Evolutionary conservation across 2,888 invertebrate species (phyloP).

Genomic region (Parelbella ahira): DNA sequence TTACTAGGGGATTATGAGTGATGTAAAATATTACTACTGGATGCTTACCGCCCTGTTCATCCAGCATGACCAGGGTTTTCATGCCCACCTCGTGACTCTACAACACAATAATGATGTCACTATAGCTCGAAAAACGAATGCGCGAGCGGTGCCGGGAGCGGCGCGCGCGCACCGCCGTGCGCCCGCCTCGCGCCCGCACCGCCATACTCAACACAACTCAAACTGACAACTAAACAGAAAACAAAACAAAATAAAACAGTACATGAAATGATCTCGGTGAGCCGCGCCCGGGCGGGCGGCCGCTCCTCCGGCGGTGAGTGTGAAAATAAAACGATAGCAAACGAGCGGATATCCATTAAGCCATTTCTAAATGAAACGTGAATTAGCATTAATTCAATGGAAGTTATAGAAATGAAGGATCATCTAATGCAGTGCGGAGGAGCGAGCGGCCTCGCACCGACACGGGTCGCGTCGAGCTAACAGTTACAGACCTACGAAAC

Average conservation of each 20-base stretch:
- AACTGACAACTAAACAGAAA: slow-evolving; percentile 68
- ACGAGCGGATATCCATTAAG: slow-evolving; percentile 74
- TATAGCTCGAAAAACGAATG: slow-evolving; percentile 77
- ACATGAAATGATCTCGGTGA: slow-evolving; percentile 55
- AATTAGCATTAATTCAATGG: slow-evolving; percentile 62
- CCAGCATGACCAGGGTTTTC: slow-evolving; percentile 99
- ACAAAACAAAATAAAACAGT: no score
- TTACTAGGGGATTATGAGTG: slow-evolving; percentile 73
- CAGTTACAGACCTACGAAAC: slow-evolving; percentile 69
- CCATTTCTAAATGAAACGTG: slow-evolving; percentile 77
- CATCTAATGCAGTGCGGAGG: slow-evolving; percentile 69
- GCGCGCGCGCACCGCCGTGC: slow-evolving; percentile 41
- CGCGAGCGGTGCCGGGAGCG: slow-evolving; percentile 57
- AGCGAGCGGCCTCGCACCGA: slow-evolving; percentile 61
- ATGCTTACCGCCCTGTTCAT: slow-evolving; percentile 99
- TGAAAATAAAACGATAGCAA: slow-evolving; percentile 63
- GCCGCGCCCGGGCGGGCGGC: slow-evolving; percentile 41
- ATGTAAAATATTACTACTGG: slow-evolving; percentile 79
- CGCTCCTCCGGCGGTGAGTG: slow-evolving; percentile 43
- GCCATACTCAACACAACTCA: slow-evolving; percentile 64
- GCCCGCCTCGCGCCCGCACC: slow-evolving; percentile 52
- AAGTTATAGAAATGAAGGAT: slow-evolving; percentile 58
- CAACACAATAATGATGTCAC: slow-evolving; percentile 84
- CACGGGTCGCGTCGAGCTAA: slow-evolving; percentile 72
- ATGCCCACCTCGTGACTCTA: slow-evolving; percentile 99